Conservation (phyloP, 2,797 vertebrate species). For the Esox lucius region DNA sequence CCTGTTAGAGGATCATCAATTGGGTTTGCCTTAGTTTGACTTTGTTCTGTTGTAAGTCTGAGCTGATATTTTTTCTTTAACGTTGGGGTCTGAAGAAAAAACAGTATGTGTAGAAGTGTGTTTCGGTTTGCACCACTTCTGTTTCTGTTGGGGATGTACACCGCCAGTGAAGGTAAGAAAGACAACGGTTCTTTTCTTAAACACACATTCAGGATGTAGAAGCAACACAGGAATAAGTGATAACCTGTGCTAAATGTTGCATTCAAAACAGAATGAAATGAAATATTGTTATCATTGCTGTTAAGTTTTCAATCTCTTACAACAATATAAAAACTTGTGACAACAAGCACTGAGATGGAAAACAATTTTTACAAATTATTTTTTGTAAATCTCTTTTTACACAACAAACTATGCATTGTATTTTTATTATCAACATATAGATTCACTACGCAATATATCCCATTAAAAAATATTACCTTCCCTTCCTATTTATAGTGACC, state of each 20-base stretch:
- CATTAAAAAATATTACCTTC: background rate
- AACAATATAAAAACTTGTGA: background rate
- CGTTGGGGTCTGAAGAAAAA: background rate
- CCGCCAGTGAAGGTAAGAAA: background rate
- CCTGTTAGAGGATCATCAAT: too few species aligned
- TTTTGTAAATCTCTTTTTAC: background rate
- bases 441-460: background rate
- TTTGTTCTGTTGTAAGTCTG: background rate
- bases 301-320: background rate
- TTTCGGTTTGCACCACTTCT: background rate
- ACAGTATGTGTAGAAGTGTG: background rate
- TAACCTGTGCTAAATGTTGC: background rate
- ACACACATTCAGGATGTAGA: background rate
- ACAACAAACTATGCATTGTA: background rate
- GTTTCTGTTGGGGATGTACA: background rate
- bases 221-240: background rate
- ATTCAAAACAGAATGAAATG: accelerated
- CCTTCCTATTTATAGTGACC: conserved; percentile 23
- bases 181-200: background rate
- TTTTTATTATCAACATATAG: background rate
- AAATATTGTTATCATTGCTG: background rate
- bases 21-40: too few species aligned
- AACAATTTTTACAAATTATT: background rate
- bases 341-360: background rate
- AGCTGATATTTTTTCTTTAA: background rate